Base-by-base conservation (phyloP, 2,888 invertebrate species). In the Smittia aterrima region DNA sequence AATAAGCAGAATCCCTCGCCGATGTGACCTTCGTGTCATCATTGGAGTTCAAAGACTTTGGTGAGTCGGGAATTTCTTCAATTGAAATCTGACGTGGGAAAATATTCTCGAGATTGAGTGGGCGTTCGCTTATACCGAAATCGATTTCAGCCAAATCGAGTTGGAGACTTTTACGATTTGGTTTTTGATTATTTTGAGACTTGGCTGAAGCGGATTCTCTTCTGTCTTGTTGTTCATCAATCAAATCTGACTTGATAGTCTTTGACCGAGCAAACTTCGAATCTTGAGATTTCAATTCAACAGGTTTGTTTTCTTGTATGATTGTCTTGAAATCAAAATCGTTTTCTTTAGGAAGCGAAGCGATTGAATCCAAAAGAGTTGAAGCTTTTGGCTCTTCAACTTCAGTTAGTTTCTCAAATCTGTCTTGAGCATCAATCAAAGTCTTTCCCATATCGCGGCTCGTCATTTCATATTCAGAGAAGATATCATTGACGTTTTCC, bases 401-500 rank as follows among this genome's bases (percentile, higher is more conserved):
- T 13, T 72, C 32, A 27, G 25, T 54, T 7, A 70, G 18, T 1
- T 11, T 18, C 13, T 70, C 54, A 20, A 54, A 70, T 7, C 27
- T 70, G 11, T 70, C 54, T 27, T 70, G 70, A 27, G 53, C 20
- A 18, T 70, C 54, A 27, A 16, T 22, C 7, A 68, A 47, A 24
- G 68, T 47, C 24, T 27, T 70, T 54, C 53, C 70, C 1, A 53
- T 54, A 16, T 70, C 70, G 2, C n/a, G 24, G 6, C 53, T 53
- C 4, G 58, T 72, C 72, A 72, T 40, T 62, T 72, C 54, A 22
- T 58, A 72, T n/a, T 72, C 72, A 3, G 38, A 13, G 9, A 72
- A 62, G 53, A 72, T 72, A 16, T 72, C 72, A 62, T 72, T 27
- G 27, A 72, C 20, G 58, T 62, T 62, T 62, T 72, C 72, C 18